Conservation (phyloP, 2,888 invertebrate genomes). For the Podabrus alpinus region DNA sequence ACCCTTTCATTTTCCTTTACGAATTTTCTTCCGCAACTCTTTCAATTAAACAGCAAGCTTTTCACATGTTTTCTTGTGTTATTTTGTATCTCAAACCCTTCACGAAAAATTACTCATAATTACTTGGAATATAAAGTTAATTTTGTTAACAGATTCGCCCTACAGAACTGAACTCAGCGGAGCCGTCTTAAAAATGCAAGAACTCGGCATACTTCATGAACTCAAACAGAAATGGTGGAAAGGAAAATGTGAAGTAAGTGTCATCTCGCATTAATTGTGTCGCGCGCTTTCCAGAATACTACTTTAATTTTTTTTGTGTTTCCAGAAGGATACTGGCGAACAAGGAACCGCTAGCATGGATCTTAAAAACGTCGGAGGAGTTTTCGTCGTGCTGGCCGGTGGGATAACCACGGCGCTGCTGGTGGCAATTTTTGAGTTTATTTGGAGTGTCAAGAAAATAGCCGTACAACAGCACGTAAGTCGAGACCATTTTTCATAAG, state of each 20-base stretch:
- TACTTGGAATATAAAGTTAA: neutral
- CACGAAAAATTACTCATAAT: neutral
- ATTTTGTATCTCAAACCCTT: neutral
- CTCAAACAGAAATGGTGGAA: conserved; percentile 95
- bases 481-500: neutral
- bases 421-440: conserved; percentile 81
- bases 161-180: conserved; percentile 82
- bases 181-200: conserved; percentile 87
- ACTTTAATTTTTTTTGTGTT: neutral
- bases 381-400: conserved; percentile 80
- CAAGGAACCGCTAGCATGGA: conserved; percentile 65
- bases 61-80: neutral
- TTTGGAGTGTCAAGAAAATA: conserved; percentile 80
- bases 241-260: conserved; percentile 60
- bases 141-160: conserved; percentile 65
- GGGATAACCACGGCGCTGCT: conserved; percentile 74
- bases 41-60: neutral
- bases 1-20: neutral
- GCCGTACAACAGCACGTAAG: conserved; percentile 77
- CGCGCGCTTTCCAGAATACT: neutral
- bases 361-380: conserved; percentile 88
- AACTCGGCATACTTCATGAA: conserved; percentile 78
- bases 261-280: conserved; percentile 4
- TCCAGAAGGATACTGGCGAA: conserved; percentile 37
- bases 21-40: neutral